These are phyloP conservation scores for Centropus unirufus DNA, from an alignment of 2,113 vertebrate species.

Conservation along the genomic window DNA sequence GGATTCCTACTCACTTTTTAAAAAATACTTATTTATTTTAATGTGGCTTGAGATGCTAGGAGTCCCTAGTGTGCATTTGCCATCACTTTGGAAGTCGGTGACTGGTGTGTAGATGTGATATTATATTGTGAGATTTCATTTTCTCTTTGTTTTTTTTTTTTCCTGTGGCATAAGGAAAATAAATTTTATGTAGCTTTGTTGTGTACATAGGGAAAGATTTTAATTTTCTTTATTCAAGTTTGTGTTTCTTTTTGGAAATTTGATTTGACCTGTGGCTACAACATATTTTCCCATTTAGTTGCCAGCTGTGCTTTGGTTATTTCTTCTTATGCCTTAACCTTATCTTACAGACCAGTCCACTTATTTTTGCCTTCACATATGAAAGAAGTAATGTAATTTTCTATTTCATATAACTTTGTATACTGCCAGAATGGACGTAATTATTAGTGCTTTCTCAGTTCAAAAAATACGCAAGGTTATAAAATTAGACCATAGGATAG, in stretches of 20 bases:
- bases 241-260: not conserved
- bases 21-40: not conserved
- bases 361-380: not conserved
- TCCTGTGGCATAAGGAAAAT: not conserved
- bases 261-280: conserved; percentile 18
- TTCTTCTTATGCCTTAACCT: not conserved
- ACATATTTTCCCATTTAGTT: not conserved
- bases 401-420: not conserved
- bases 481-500: not conserved
- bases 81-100: not conserved
- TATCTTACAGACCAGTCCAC: not conserved
- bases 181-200: not conserved
- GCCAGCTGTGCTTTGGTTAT: not conserved
- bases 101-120: not conserved
- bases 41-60: not conserved
- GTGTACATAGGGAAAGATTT: not conserved
- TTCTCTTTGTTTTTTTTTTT: not conserved
- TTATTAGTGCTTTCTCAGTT: not conserved
- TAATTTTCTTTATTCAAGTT: not conserved
- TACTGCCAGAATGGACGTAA: not conserved
- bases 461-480: not conserved
- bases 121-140: not conserved
- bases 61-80: not conserved
- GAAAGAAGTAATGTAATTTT: not conserved
- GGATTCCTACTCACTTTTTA: not conserved